A percentile compares a stretch with the other conserved stretches of the same genome.
Conservation (phyloP, 37 sponge, comb jelly and placozoan genomes). For the Cliona cf. orientalis region DNA sequence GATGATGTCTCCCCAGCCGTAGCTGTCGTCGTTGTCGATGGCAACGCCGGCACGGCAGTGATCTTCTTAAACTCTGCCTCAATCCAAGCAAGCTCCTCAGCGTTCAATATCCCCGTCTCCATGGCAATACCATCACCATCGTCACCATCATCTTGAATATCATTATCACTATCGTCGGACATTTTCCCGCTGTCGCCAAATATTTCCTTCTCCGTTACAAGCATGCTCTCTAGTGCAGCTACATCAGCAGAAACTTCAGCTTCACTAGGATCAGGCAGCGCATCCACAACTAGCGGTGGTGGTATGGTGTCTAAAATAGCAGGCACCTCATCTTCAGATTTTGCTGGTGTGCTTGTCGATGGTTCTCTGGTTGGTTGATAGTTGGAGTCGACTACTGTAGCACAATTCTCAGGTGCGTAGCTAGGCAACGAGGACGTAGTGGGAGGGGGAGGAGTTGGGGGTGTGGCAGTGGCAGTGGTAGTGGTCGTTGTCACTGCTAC, state of each 20-base stretch:
- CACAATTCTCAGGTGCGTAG: constrained; percentile 52
- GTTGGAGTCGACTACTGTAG: not conserved
- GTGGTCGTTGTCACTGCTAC: not conserved
- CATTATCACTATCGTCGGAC: not conserved
- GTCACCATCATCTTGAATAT: not conserved
- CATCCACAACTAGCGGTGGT: not conserved
- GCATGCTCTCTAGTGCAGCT: not conserved
- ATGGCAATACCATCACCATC: constrained; percentile 7
- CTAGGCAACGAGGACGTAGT: no score
- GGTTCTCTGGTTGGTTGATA: not conserved
- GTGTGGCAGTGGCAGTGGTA: no score
- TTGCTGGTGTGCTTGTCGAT: not conserved
- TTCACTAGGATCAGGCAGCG: not conserved
- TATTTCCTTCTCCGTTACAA: constrained; percentile 34
- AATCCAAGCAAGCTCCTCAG: constrained; percentile 4
- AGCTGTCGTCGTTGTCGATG: not conserved
- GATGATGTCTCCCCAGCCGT: not conserved
- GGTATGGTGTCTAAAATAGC: not conserved
- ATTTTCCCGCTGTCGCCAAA: constrained; percentile 18
- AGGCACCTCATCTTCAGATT: not conserved
- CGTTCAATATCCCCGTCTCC: not conserved
- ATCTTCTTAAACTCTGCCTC: constrained; percentile 33
- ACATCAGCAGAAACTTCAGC: not conserved
- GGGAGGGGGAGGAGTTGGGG: no score
- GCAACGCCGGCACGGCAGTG: constrained; percentile 26